Percentiles rank a stretch among this genome's conserved stretches.
These are phyloP conservation scores for Austrolebias charrua DNA, from an alignment of 2,797 vertebrate species.

Conservation along the genomic window DNA sequence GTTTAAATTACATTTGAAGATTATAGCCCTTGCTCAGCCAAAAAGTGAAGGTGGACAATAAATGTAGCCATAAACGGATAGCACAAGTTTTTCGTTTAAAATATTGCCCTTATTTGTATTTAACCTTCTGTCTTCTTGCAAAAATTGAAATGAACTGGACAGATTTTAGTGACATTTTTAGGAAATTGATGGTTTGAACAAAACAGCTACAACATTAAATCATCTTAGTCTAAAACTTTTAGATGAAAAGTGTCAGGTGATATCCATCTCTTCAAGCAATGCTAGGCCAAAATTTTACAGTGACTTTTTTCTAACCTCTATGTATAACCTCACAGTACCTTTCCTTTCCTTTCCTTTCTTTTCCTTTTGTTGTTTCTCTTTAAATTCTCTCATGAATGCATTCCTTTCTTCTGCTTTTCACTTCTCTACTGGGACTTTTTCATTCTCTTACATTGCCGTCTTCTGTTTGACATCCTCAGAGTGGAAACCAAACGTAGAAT, in stretches of 20 bases:
- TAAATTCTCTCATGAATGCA: conserved; percentile 11
- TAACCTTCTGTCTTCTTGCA: too few relatives aligned
- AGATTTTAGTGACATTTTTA: too few relatives aligned
- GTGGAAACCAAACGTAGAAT: conserved; percentile 67
- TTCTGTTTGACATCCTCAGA: conserved; percentile 65
- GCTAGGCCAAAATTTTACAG: not conserved
- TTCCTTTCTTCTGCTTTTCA: conserved; percentile 31
- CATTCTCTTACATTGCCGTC: conserved; percentile 59
- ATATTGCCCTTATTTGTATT: too few relatives aligned
- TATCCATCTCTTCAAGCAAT: not conserved
- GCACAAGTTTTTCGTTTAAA: too few relatives aligned
- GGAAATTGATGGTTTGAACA: too few relatives aligned
- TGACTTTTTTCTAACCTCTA: not conserved
- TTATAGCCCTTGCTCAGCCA: not conserved
- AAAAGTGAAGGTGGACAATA: too few relatives aligned
- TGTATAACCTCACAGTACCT: not conserved
- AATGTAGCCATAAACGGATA: too few relatives aligned
- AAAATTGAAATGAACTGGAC: too few relatives aligned
- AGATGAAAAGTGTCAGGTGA: too few relatives aligned
- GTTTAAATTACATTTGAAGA: conserved; percentile 6
- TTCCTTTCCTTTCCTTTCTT: too few relatives aligned
- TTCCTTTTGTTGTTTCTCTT: conserved; percentile 12
- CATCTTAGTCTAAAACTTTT: too few relatives aligned
- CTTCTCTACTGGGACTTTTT: conserved; percentile 55
- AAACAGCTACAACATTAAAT: too few relatives aligned